phyloP scores from a whole-genome alignment of 2,888 invertebrate species.

The Laothoe populi region DNA sequence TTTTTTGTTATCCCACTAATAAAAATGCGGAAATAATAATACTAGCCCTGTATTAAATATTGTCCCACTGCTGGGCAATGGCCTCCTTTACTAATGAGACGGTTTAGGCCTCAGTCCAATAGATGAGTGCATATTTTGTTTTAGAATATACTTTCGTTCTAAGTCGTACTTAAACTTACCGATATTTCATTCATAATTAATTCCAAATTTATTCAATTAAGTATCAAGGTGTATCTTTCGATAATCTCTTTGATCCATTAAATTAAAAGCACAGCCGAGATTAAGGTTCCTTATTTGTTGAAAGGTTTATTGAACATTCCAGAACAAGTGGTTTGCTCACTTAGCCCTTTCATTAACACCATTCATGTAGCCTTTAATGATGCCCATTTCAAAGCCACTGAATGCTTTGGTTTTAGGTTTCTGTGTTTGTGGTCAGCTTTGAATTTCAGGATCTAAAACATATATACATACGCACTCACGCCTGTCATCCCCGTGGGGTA shows the following conservation, averaged over 20 bases:
- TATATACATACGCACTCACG: no score
- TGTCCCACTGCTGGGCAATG: no score
- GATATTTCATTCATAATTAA: background rate
- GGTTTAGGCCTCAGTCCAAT: no score
- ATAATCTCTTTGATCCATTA: background rate
- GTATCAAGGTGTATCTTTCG: background rate
- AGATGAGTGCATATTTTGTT: no score
- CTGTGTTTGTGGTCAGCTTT: background rate
- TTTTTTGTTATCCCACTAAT: no score
- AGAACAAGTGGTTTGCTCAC: background rate
- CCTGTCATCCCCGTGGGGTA: no score
- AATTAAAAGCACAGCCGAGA: background rate
- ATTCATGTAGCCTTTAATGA: background rate
- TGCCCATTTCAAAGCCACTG: background rate
- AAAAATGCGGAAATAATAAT: no score
- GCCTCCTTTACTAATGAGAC: no score
- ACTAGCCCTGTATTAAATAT: no score
- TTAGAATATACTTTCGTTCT: no score
- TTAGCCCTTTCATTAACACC: slow-evolving; percentile 6
- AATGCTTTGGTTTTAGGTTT: background rate
- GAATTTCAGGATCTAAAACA: background rate
- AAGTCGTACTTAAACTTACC: no score
- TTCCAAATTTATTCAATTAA: background rate
- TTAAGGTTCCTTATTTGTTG: background rate
- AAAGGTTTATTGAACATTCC: background rate